Evolutionary conservation across 2,113 vertebrate genomes (phyloP).

Genomic region (Tonatia bakeri): DNA sequence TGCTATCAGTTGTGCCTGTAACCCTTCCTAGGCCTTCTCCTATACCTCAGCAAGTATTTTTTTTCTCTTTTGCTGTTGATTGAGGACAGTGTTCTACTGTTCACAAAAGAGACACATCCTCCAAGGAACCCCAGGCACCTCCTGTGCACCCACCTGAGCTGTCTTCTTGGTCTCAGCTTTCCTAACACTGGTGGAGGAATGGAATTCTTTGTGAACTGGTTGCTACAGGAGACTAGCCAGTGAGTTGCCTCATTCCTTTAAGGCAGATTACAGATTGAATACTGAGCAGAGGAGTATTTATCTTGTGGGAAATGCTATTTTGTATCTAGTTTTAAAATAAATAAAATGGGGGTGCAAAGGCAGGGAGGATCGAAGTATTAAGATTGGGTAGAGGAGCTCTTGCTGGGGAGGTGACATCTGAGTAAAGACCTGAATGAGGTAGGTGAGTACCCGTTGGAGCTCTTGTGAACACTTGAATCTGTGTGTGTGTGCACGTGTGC

Average conservation of each 20-base stretch:
- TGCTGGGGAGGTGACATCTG: not conserved
- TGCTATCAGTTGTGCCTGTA: not conserved
- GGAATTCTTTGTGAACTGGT: not conserved
- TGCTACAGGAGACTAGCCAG: not conserved
- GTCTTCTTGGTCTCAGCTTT: not conserved
- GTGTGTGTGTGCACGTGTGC: not conserved
- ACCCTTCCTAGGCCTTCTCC: not conserved
- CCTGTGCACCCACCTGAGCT: not conserved
- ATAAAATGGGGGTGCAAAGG: not conserved
- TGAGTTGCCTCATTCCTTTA: not conserved
- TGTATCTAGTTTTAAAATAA: not conserved
- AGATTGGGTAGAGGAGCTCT: not conserved
- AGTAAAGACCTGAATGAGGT: not conserved
- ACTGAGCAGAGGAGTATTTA: not conserved
- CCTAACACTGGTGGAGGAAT: not conserved
- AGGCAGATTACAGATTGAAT: not conserved
- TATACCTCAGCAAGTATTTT: not conserved
- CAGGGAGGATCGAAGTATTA: not conserved
- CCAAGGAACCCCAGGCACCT: not conserved
- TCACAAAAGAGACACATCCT: not conserved
- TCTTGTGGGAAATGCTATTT: not conserved
- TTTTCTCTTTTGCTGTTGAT: not conserved
- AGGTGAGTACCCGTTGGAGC: not conserved
- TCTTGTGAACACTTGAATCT: not conserved
- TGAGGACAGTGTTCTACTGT: not conserved